A percentile compares a stretch with the other conserved stretches of the same genome.
Conservation (phyloP, 2,888 invertebrate genomes). For the Timandra comae region DNA sequence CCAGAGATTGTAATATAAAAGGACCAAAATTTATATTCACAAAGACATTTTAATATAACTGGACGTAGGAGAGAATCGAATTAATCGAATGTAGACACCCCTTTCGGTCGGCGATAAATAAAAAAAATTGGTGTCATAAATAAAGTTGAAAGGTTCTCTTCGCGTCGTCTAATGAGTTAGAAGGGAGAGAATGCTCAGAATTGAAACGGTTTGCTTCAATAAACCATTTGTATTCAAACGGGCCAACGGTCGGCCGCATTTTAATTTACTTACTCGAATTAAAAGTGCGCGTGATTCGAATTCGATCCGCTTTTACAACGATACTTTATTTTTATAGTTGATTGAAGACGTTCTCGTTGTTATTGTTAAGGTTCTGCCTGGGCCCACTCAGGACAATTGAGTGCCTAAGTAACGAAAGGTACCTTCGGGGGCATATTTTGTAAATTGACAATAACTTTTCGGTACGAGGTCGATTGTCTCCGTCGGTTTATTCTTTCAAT, state of each 20-base stretch:
- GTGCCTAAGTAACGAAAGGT: slow-evolving; percentile 5
- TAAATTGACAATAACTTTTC: slow-evolving; percentile 48
- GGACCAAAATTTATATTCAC: slow-evolving; percentile 33
- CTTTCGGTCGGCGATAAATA: slow-evolving; percentile 49
- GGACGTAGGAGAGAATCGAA: slow-evolving; percentile 40
- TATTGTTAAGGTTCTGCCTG: slow-evolving; percentile 40
- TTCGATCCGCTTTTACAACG: slow-evolving; percentile 49
- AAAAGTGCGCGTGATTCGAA: slow-evolving; percentile 73
- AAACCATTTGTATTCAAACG: slow-evolving; percentile 74
- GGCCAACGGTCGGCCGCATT: slow-evolving; percentile 58
- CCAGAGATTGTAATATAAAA: slow-evolving; percentile 29
- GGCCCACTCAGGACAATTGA: slow-evolving; percentile 24
- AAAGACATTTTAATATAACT: slow-evolving; percentile 38
- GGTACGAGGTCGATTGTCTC: slow-evolving; percentile 43
- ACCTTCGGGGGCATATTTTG: slow-evolving; percentile 40
- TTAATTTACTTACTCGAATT: slow-evolving; percentile 76
- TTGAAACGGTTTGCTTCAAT: slow-evolving; percentile 58
- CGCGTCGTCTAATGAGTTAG: slow-evolving; percentile 58
- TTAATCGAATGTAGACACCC: slow-evolving; percentile 41
- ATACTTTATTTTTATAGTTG: slow-evolving; percentile 70
- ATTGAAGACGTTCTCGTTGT: slow-evolving; percentile 58
- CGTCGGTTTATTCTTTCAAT: slow-evolving; percentile 47
- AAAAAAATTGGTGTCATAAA: slow-evolving; percentile 46
- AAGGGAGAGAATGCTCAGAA: slow-evolving; percentile 40
- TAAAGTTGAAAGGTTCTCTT: slow-evolving; percentile 44